Base-by-base conservation (phyloP, 2,113 vertebrate species). In the Thermophis baileyi region DNA sequence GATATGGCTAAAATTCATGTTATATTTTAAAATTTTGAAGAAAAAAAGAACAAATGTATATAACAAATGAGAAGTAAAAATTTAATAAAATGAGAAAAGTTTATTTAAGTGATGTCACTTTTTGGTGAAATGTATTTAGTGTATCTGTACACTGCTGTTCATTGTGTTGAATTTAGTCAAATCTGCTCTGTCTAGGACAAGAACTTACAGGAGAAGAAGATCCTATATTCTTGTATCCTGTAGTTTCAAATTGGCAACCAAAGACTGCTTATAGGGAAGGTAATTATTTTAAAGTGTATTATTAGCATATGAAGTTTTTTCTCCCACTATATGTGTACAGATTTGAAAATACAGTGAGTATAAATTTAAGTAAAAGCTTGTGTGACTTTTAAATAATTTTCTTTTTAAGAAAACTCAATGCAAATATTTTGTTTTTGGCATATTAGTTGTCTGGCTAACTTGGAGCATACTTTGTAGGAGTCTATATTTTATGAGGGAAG, bases 241-340 rank as follows among this genome's bases (percentile, higher is more conserved):
- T 98, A 49, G 97, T 99, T 97, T 95, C 95, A 93, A 98, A 95
- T 91, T 97, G 97, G 97, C 57, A 98, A 0, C 94, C 98, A 94
- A 97, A 97, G 25, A 94, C 93, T 25, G 98, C 98, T 87, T 98
- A 98, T 95, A 95, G 69, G 93, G 97, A 98, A 94, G 98, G 99
- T 99, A 97, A 81, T n/a, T 50, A 87, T 95, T 87, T 90, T 20
- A 49, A 55, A 85, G 35, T 57, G 11, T 89, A 47, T 44, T 49
- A 44, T 91, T 49, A 86, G 44, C 5, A 20, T 44, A 27, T 86
- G 49, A 90, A 3, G 90, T 89, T 91, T 46, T 50, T 30, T 2
- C 44, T 9, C 24, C 47, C 92, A 87, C 24, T 95, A 7, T 53
- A 92, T 94, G 81, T 27, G 94, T 49, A 87, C 57, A 94, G 18